Percentiles rank a stretch among this genome's conserved stretches.
Conservation (phyloP, 1,140 invertebrate genomes). For the Drosophila oshimai region DNA sequence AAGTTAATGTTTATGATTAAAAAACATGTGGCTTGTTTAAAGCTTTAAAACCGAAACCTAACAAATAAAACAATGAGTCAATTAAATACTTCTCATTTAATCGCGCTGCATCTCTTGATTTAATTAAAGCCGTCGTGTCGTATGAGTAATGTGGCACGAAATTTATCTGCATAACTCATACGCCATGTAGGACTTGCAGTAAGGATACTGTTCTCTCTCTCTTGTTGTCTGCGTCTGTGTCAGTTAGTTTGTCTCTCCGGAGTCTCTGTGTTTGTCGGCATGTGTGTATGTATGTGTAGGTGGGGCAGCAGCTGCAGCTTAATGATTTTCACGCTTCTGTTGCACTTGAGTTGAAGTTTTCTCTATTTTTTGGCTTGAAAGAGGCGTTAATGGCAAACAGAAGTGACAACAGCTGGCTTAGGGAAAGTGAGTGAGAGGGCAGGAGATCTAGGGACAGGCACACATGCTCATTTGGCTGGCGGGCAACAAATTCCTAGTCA, state of each 20-base stretch:
- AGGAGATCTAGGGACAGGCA: background rate
- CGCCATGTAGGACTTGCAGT: slow-evolving; percentile 47
- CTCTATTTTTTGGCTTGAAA: slow-evolving; percentile 25
- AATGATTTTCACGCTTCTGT: slow-evolving; percentile 70
- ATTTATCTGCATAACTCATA: slow-evolving; percentile 72
- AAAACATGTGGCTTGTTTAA: too few species aligned
- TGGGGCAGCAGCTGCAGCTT: slow-evolving; percentile 58
- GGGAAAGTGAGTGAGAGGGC: background rate
- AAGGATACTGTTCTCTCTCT: slow-evolving; percentile 22
- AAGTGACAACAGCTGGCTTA: slow-evolving; percentile 58
- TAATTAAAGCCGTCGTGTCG: slow-evolving; percentile 53
- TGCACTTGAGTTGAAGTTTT: slow-evolving; percentile 69
- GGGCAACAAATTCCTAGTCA: slow-evolving; percentile 72
- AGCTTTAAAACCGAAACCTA: too few species aligned
- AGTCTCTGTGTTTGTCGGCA: slow-evolving; percentile 7
- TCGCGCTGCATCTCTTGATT: background rate
- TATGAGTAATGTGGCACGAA: slow-evolving; percentile 65
- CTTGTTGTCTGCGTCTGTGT: background rate
- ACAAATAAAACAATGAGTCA: too few species aligned
- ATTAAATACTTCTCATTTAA: slow-evolving; percentile 16
- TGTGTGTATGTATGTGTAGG: background rate
- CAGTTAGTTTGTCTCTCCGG: slow-evolving; percentile 10
- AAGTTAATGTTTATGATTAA: too few species aligned
- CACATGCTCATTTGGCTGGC: slow-evolving; percentile 68
- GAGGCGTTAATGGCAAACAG: slow-evolving; percentile 69